Conservation (phyloP, 35 echinoderm and acorn worm genomes). For the Apostichopus japonicus region DNA sequence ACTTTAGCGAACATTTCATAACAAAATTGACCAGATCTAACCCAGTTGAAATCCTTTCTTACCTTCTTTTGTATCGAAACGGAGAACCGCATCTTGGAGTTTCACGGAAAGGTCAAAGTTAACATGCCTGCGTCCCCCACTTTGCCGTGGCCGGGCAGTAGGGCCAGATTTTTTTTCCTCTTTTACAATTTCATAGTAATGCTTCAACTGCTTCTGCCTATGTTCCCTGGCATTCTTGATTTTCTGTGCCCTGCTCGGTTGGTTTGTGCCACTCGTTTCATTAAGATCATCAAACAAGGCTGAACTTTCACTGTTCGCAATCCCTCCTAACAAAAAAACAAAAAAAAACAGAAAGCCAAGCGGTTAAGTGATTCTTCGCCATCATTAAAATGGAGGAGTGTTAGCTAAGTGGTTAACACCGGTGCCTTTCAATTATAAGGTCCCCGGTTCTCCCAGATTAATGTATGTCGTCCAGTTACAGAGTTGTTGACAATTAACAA, state of each 20-base stretch:
- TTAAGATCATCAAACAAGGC: neutral
- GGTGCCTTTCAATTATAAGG: too few species aligned
- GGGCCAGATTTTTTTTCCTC: slow-evolving; percentile 5
- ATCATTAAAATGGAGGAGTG: too few species aligned
- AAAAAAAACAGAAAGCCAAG: too few species aligned
- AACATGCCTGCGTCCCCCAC: neutral
- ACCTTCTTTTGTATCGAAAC: slow-evolving; percentile 11
- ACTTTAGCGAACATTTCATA: too few species aligned
- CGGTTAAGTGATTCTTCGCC: too few species aligned
- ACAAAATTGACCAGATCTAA: too few species aligned
- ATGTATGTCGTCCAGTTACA: too few species aligned
- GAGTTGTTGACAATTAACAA: too few species aligned
- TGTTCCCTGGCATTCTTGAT: slow-evolving; percentile 78
- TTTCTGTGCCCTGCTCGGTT: slow-evolving; percentile 54
- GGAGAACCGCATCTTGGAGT: neutral
- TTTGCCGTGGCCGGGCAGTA: too few species aligned
- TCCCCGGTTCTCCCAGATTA: too few species aligned
- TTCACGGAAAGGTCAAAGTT: neutral
- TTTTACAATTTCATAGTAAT: slow-evolving; percentile 70
- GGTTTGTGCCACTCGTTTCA: slow-evolving; percentile 13
- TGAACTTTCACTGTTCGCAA: neutral
- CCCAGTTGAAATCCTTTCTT: neutral
- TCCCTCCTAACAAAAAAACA: neutral
- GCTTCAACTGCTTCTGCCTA: slow-evolving; percentile 77
- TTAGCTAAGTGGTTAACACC: too few species aligned